These are phyloP conservation scores for Ecdyonurus torrentis DNA, from an alignment of 2,888 invertebrate genomes.

Conservation along the genomic window DNA sequence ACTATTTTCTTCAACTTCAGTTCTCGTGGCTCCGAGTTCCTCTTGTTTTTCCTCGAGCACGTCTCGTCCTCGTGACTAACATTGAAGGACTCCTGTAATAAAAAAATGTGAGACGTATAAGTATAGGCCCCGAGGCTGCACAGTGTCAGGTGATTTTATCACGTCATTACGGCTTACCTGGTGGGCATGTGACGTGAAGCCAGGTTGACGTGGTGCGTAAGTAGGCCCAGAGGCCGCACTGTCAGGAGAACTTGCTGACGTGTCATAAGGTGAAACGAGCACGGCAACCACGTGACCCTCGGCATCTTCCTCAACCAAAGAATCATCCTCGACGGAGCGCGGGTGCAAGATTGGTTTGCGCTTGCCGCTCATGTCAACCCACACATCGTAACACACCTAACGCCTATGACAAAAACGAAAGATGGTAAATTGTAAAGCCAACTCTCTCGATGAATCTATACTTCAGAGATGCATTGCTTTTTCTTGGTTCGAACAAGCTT, in stretches of 20 bases:
- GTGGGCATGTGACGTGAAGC: not conserved
- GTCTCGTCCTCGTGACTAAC: too few relatives aligned
- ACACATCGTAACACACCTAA: not conserved
- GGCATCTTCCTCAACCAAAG: not conserved
- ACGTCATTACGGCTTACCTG: not conserved
- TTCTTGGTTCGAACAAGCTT: too few relatives aligned
- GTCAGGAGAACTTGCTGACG: not conserved
- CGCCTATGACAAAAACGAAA: not conserved
- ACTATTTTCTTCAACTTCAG: not conserved
- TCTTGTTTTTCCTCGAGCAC: not conserved
- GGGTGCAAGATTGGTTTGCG: not conserved
- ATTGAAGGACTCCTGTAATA: too few relatives aligned
- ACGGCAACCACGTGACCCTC: not conserved
- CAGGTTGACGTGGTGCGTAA: not conserved
- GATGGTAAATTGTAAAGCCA: too few relatives aligned
- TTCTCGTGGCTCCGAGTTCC: not conserved
- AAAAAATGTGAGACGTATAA: too few relatives aligned
- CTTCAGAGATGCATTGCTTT: too few relatives aligned
- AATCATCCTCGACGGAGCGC: conserved; percentile 2
- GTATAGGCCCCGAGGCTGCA: too few relatives aligned
- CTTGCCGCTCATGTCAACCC: conserved; percentile 1
- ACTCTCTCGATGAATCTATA: not conserved
- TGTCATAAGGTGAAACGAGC: not conserved
- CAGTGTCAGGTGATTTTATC: too few relatives aligned
- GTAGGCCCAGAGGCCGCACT: not conserved